A percentile compares a stretch with the other conserved stretches of the same genome.
phyloP scores from a whole-genome alignment of 1,140 invertebrate species.

The Rhopalosiphum maidis region DNA sequence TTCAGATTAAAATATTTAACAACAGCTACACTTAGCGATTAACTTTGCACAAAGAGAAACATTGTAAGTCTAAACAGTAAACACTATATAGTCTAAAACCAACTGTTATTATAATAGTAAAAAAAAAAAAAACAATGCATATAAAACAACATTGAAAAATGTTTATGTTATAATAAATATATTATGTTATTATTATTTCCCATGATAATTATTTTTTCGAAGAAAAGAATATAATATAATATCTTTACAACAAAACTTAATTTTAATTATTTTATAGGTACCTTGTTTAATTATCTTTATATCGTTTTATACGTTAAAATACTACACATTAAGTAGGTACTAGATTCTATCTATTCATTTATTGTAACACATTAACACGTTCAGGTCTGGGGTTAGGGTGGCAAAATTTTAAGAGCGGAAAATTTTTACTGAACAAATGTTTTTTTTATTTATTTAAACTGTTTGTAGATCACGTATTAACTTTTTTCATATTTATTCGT shows the following conservation, averaged over 20 bases:
- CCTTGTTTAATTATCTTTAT: background rate
- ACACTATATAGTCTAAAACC: background rate
- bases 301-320: background rate
- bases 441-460: too few relatives aligned
- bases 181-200: background rate
- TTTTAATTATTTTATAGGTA: background rate
- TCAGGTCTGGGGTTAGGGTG: too few relatives aligned
- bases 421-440: too few relatives aligned
- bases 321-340: background rate
- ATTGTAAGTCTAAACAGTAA: background rate
- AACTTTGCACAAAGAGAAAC: background rate
- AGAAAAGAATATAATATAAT: background rate
- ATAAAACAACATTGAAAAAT: background rate
- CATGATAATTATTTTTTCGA: background rate
- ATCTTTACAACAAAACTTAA: background rate
- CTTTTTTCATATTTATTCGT: too few relatives aligned
- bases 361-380: background rate
- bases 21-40: background rate
- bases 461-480: too few relatives aligned
- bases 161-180: background rate
- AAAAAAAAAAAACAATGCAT: background rate
- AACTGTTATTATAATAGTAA: background rate
- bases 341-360: background rate
- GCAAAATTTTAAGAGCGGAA: too few relatives aligned
- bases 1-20: slow-evolving; percentile 3